Base-by-base conservation (phyloP, 2,113 vertebrate species). In the Cynocephalus volans region DNA sequence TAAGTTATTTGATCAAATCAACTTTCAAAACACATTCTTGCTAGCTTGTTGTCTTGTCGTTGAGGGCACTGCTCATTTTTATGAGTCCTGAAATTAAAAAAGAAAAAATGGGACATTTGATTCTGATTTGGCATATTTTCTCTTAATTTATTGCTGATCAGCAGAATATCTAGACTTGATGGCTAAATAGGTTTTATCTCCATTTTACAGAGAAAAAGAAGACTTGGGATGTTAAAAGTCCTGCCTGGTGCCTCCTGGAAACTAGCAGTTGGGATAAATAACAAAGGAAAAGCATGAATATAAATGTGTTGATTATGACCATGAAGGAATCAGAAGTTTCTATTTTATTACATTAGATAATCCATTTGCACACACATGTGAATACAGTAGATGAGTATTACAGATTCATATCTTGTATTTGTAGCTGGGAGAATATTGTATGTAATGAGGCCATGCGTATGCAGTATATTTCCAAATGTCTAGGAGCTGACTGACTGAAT, bases 151-250 rank as follows among this genome's bases (percentile, higher is more conserved):
- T 31, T 60, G 8, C 7, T 72, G 50, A 90, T 54, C 28, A 89
- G 23, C 8, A 95, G 82, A 28, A 58, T 81, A 69, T 95, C 90
- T 81, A 92, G 81, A 83, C 18, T 86, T 72, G 58, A 48, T 82
- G 26, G 41, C 21, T 72, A 62, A 81, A 77, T 56, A 31, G 14
- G 1, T 56, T 72, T 52, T 67, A 70, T 90, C 8, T 31, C 31
- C 17, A 73, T 92, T 96, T 97, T 85, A 58, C 10, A 85, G 88
- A 95, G 79, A 52, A 81, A 93, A 95, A 94, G 14, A 93, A 92
- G 48, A 67, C n/a, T n/a, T 52, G 56, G 1, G 1, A 26, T 75
- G 21, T 54, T 84, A 56, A 75, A 58, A 64, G 26, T 77, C 41
- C 52, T 93, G 17, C 33, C 60, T 65, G 62, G 5, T 90, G 11